Percentiles rank a stretch among this genome's conserved stretches.
phyloP scores from a whole-genome alignment of 2,888 invertebrate genomes.

The Cistogaster globosa region DNA sequence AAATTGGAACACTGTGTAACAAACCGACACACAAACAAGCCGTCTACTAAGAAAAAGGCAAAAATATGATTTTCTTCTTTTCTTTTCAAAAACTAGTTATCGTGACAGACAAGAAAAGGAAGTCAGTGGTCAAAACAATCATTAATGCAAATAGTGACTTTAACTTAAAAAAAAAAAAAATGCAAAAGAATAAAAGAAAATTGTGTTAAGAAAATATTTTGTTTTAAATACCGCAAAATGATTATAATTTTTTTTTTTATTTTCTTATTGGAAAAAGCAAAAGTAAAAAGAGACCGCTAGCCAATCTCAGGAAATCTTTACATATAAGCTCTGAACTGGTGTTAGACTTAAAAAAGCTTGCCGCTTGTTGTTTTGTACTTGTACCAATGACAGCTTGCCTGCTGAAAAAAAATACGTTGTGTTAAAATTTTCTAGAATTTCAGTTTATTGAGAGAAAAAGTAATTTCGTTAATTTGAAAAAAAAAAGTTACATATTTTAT shows the following conservation, averaged over 20 bases:
- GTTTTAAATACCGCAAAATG: slow-evolving; percentile 65
- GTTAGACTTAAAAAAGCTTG: slow-evolving; percentile 61
- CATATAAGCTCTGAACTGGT: slow-evolving; percentile 42
- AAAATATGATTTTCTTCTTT: not conserved
- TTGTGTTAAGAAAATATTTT: slow-evolving; percentile 23
- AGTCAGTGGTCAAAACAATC: slow-evolving; percentile 69
- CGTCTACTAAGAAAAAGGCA: slow-evolving; percentile 34
- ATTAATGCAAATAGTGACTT: slow-evolving; percentile 55
- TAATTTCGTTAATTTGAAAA: not conserved
- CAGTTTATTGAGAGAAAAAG: not conserved
- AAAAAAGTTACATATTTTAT: not conserved
- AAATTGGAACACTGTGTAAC: slow-evolving; percentile 60
- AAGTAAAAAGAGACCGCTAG: slow-evolving; percentile 12
- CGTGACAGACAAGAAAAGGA: slow-evolving; percentile 70
- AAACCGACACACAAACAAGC: slow-evolving; percentile 18
- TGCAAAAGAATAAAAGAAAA: slow-evolving; percentile 31
- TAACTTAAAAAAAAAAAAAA: slow-evolving; percentile 37
- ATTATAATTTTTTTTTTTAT: slow-evolving; percentile 22
- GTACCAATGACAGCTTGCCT: slow-evolving; percentile 49
- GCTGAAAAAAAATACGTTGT: slow-evolving; percentile 41
- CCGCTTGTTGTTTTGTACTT: slow-evolving; percentile 41
- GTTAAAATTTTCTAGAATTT: slow-evolving; percentile 20
- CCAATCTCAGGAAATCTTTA: slow-evolving; percentile 70
- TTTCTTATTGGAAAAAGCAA: slow-evolving; percentile 13
- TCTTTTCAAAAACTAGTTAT: slow-evolving; percentile 33